Conservation (phyloP, 2,797 vertebrate genomes). For the Dryobates pubescens region DNA sequence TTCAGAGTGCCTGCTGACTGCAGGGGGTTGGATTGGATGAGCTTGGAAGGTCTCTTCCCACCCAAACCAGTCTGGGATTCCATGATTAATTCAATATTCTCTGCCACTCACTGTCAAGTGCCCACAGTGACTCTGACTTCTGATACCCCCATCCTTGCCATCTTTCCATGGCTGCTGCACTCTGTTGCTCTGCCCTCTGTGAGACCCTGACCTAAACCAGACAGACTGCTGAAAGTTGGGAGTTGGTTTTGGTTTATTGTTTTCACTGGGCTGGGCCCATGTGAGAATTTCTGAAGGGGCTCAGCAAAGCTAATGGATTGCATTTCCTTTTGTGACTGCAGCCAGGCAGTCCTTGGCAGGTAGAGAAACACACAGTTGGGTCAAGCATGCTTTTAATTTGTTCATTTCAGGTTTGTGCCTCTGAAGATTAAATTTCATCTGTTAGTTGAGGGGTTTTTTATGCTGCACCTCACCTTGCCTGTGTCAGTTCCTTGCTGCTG, state of each 20-base stretch:
- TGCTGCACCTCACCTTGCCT: background rate
- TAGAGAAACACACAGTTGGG: background rate
- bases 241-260: background rate
- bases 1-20: background rate
- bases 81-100: background rate
- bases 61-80: background rate
- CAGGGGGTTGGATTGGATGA: background rate
- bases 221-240: background rate
- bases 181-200: background rate
- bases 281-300: background rate
- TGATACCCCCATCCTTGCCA: fast-evolving
- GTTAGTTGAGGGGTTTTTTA: too few species aligned
- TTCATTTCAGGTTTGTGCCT: background rate
- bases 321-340: background rate
- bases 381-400: background rate
- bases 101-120: fast-evolving
- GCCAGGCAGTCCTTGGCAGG: background rate
- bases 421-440: background rate
- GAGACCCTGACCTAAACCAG: fast-evolving
- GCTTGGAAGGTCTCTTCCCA: background rate
- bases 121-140: background rate
- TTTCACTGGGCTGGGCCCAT: background rate
- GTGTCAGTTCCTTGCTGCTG: background rate
- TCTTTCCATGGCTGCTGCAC: fast-evolving
- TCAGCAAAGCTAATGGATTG: background rate